Evolutionary conservation across 1,140 invertebrate species (phyloP), one percentile per base, ranked within the genome.

Genomic region (Drosophila baimaii): DNA sequence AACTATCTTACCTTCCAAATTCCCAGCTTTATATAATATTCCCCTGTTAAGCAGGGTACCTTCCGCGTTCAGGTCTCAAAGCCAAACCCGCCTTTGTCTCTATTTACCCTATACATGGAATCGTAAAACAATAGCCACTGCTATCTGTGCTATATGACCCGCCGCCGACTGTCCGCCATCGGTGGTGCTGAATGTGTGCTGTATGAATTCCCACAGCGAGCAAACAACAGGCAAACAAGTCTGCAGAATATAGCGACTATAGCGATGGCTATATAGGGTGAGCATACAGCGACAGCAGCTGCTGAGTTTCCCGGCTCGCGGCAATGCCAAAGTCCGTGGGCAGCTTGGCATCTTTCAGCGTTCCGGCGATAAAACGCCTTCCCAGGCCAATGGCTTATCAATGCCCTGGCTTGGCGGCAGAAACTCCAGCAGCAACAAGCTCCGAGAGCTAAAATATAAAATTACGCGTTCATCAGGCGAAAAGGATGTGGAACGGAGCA

Each of bases 81-180:
- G 5, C 0, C 5, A n/a, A n/a, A n/a, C 15, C 35, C n/a, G 13
- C 17, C 41, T 41, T 65, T 13, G 33, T 52, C 35, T 69, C 57
- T 88, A 65, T 83, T 88, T 84, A 77, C 83, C 82, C 74, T 68
- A 84, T 75, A 66, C 77, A 80, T 63, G 69, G 64, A 78, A 88
- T 86, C 83, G 83, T 88, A 81, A 88, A 88, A 88, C 84, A 88
- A 88, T 88, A 83, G 79, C 83, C 31, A 52, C 23, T 66, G 82
- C 83, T 88, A 85, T 88, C 82, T 64, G 19, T 39, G 65, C 75
- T 71, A 81, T 80, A 83, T 73, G 80, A 54, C 74, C 70, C 63
- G 21, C 44, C 54, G 46, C 44, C 46, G 46, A 73, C 61, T 65
- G 58, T 86, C 58, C 71, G 35, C 74, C 52, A 58, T 44, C 23